Base-by-base conservation (phyloP, 2,797 vertebrate genomes). In the Notolabrus celidotus region DNA sequence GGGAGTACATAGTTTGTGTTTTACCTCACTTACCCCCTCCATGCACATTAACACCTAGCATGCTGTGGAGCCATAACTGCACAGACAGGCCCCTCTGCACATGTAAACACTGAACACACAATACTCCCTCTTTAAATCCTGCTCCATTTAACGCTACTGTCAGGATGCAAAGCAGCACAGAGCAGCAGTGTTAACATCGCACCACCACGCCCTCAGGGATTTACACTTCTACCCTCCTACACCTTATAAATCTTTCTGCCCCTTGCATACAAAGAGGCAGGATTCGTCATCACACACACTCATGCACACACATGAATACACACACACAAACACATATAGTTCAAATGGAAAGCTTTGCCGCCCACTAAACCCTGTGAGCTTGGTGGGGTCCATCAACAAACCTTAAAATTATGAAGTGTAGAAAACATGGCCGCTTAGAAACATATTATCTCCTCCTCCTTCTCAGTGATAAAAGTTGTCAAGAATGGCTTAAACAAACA, bases 211-310 rank as follows among this genome's bases (percentile, higher is more conserved):
- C 83, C 74, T 63, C 5, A 45, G 72, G 64, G 79, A 74, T 80
- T 85, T 82, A 33, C 59, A 78, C 71, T n/a, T 70, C 51, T 77
- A 34, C 52, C 84, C 76, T 65, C 61, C 52, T 57, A 74, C 49
- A 69, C 70, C 49, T 79, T 46, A 84, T 91, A 88, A 88, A 90
- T 88, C 86, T 71, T 20, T 65, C 57, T 56, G 54, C 50, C 51
- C 43, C 33, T 63, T 60, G 45, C 69, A 72, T 45, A 58, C 38
- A 76, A 61, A 79, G 50, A 69, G 39, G 59, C 42, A 34, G 56
- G 58, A 81, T 71, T 79, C 42, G 66, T 80, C 56, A 47, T 31
- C 47, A 43, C 39, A 54, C 19, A 16, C 7, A 11, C 62, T 66
- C 23, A 51, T 36, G 45, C 61, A 53, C 55, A 57, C 66, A 75